These are phyloP conservation scores for Hemiprocne comata DNA, from an alignment of 2,113 vertebrate genomes.

Conservation along the genomic window DNA sequence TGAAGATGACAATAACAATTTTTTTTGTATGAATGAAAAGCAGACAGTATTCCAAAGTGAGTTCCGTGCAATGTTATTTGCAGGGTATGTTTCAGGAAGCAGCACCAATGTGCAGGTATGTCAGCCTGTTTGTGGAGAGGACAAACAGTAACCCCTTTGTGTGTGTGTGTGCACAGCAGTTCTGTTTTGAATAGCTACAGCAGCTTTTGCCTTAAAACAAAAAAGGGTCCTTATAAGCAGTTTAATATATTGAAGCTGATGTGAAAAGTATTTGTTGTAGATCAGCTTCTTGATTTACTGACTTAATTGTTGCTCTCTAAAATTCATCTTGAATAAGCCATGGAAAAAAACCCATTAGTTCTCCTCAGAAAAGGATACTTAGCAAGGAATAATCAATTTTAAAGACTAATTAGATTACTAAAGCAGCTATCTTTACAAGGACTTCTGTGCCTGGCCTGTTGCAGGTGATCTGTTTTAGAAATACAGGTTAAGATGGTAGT, in stretches of 20 bases:
- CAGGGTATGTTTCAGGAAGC: background rate
- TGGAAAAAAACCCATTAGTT: background rate
- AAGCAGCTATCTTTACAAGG: background rate
- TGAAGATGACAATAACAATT: background rate
- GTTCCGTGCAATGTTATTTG: background rate
- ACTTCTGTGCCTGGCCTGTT: background rate
- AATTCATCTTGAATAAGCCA: slow-evolving; percentile 16
- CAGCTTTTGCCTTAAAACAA: background rate
- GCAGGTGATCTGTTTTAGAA: background rate
- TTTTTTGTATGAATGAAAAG: background rate
- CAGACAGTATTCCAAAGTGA: background rate
- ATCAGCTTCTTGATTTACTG: slow-evolving; percentile 1
- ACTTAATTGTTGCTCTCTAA: slow-evolving; percentile 13
- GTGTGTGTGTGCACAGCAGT: background rate
- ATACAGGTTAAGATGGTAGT: background rate
- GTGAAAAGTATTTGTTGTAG: background rate
- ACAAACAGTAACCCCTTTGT: background rate
- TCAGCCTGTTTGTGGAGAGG: background rate
- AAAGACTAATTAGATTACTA: background rate
- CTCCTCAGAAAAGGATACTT: background rate
- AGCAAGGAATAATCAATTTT: background rate
- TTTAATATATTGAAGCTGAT: background rate
- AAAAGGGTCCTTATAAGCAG: background rate
- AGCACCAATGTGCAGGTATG: background rate
- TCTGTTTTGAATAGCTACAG: background rate